Percentiles rank a stretch among this genome's conserved stretches.
phyloP scores from a whole-genome alignment of 2,113 vertebrate genomes.

The Reinhardtius hippoglossoides region DNA sequence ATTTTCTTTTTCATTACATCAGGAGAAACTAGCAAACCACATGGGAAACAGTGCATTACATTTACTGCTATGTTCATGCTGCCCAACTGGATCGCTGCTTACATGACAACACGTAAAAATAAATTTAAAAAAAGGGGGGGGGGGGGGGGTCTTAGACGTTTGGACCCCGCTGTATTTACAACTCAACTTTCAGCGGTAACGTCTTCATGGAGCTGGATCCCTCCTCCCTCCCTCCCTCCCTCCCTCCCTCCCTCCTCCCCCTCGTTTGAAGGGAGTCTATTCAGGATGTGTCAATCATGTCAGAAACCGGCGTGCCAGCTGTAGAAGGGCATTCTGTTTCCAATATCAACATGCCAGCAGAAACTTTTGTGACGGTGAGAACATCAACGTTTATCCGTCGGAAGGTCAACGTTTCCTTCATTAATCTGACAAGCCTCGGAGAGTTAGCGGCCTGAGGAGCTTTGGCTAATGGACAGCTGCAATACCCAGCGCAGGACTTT shows the following conservation, averaged over 20 bases:
- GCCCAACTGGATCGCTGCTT: constrained; percentile 45
- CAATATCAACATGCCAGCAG: constrained; percentile 52
- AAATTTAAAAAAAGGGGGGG: too few species aligned
- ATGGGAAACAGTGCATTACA: constrained; percentile 61
- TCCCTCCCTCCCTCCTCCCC: constrained; percentile 37
- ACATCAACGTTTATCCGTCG: constrained; percentile 72
- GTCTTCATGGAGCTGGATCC: constrained; percentile 40
- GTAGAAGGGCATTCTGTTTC: constrained; percentile 54
- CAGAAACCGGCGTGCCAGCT: constrained; percentile 39
- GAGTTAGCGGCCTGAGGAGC: constrained; percentile 68
- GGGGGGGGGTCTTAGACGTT: too few species aligned
- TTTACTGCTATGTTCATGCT: constrained; percentile 51
- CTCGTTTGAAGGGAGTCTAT: constrained; percentile 24
- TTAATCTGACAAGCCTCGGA: constrained; percentile 73
- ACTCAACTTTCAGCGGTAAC: constrained; percentile 40
- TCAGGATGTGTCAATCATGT: constrained; percentile 58
- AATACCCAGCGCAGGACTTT: constrained; percentile 66
- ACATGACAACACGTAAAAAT: constrained; percentile 43
- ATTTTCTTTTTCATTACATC: constrained; percentile 46
- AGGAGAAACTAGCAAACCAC: constrained; percentile 54
- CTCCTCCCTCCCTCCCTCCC: constrained; percentile 14
- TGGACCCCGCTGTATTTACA: too few species aligned
- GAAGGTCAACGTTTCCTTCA: constrained; percentile 80
- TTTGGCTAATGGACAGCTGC: constrained; percentile 77
- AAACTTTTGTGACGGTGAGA: constrained; percentile 71